Evolutionary conservation across 2,797 vertebrate genomes (phyloP), one percentile per base, ranked within the genome.

Genomic region (Sylvia borin): DNA sequence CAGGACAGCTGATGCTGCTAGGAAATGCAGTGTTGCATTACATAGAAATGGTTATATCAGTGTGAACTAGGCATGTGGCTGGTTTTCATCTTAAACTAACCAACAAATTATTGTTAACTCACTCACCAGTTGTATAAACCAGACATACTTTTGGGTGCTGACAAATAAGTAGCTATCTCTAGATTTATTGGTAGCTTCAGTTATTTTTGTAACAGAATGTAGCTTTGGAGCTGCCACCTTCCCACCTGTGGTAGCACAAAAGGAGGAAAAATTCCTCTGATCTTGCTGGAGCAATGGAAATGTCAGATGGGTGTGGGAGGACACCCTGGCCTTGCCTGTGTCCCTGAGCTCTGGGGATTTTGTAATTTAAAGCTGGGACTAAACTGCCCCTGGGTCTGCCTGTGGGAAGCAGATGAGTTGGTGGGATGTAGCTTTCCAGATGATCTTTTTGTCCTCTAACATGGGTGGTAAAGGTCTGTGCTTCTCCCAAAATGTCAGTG

Each of bases 401-500:
- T 84, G 29, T 58, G 40, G 34, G 45, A 76, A 68, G n/a, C 24
- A 73, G 45, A 11, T 58, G 66, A 67, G 31, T 50, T 75, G 73
- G 60, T 3, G 3, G 45, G n/a, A n/a, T 42, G 14, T 19, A 26
- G 68, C 64, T 72, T 92, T 80, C 54, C 54, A 83, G 54, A 38
- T 40, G 20, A 77, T 83, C 25, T 85, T 85, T 91, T 55, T 62
- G 76, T 92, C 53, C 48, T 87, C 78, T 92, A 83, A 68, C 65
- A 94, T n/a, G 80, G 16, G 68, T 85, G 79, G 76, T 66, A 65
- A 74, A 92, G 65, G 34, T 68, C 65, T 62, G 27, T n/a, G 67
- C 64, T 74, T 76, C 60, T 93, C 53, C 58, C 72, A 83, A 38
- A 95, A 84, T 83, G 77, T 85, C 74, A 87, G 60, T 66, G 75